These are phyloP conservation scores for Podargus strigoides DNA, from an alignment of 2,797 vertebrate genomes.

Conservation along the genomic window DNA sequence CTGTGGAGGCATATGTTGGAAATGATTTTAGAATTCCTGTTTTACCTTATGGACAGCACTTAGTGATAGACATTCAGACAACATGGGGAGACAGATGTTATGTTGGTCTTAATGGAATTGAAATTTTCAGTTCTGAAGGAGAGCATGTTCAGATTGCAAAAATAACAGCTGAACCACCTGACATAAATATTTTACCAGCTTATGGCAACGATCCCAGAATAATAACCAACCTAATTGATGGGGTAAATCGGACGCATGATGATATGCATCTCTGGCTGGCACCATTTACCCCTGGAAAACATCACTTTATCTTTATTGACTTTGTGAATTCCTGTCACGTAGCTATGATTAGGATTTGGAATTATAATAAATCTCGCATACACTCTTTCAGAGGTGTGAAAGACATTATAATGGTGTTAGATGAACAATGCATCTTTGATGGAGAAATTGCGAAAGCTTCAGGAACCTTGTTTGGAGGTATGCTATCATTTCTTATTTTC, in stretches of 20 bases:
- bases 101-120: slow-evolving; percentile 92
- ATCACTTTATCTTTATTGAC: slow-evolving; percentile 84
- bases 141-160: slow-evolving; percentile 79
- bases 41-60: slow-evolving; percentile 84
- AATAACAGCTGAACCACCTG: slow-evolving; percentile 85
- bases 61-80: slow-evolving; percentile 86
- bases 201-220: slow-evolving; percentile 90
- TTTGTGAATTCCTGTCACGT: slow-evolving; percentile 82
- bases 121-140: slow-evolving; percentile 90
- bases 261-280: slow-evolving; percentile 98
- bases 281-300: slow-evolving; percentile 86
- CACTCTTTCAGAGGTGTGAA: slow-evolving; percentile 93
- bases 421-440: slow-evolving; percentile 86
- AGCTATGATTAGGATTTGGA: slow-evolving; percentile 96
- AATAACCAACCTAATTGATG: slow-evolving; percentile 85
- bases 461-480: slow-evolving; percentile 92
- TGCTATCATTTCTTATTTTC: not conserved
- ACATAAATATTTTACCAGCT: slow-evolving; percentile 90
- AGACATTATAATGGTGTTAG: slow-evolving; percentile 88
- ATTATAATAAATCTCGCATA: slow-evolving; percentile 98
- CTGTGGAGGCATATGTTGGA: slow-evolving; percentile 61
- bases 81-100: slow-evolving; percentile 98
- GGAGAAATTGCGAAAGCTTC: slow-evolving; percentile 97
- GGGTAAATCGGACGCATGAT: slow-evolving; percentile 92
- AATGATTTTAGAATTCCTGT: slow-evolving; percentile 89